phyloP scores from a whole-genome alignment of 2,113 vertebrate genomes.

The Platanista minor region DNA sequence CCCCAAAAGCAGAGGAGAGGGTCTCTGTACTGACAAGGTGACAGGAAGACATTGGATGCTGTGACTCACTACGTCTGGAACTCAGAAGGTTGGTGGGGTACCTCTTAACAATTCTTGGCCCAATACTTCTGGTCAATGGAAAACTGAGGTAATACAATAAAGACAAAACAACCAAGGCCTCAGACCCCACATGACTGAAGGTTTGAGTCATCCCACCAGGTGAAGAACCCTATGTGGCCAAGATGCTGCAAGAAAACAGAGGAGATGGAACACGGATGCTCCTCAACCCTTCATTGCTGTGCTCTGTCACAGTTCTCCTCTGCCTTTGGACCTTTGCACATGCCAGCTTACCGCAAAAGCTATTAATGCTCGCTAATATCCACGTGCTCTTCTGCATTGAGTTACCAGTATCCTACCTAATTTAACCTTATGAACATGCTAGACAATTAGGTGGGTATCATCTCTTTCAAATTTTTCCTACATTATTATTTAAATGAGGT shows the following conservation, averaged over 20 bases:
- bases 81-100: fast-evolving
- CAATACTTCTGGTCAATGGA: background rate
- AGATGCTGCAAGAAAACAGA: background rate
- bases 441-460: background rate
- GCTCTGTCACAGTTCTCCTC: background rate
- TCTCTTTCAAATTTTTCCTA: background rate
- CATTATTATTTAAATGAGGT: background rate
- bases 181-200: background rate
- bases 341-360: background rate
- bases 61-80: background rate
- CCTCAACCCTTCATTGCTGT: background rate
- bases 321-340: background rate
- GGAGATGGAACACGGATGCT: background rate
- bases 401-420: background rate
- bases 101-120: background rate
- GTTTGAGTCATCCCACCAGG: background rate
- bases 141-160: background rate
- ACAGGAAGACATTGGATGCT: background rate
- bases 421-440: background rate
- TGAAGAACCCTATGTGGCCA: background rate
- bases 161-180: background rate
- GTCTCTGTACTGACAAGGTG: background rate
- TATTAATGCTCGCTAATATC: background rate
- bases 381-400: background rate
- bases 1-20: background rate